Evolutionary conservation across 1,140 invertebrate species (phyloP).

Genomic region (Lysiphlebus fabarum): DNA sequence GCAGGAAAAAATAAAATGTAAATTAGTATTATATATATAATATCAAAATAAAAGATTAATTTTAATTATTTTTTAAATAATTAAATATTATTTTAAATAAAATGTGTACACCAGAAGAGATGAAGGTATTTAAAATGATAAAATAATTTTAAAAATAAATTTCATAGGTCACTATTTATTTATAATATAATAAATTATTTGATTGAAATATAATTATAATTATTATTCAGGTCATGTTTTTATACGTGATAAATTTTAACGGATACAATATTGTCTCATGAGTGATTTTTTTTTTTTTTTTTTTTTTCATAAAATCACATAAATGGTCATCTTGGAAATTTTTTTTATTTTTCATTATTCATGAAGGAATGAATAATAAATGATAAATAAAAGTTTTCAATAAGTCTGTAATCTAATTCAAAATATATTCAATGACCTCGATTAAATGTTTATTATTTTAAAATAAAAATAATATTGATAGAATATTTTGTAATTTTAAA

Average conservation of each 20-base stretch:
- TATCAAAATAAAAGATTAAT: background rate
- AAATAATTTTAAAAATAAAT: too few relatives aligned
- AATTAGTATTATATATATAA: background rate
- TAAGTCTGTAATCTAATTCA: too few relatives aligned
- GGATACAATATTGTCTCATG: too few relatives aligned
- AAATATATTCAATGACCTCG: too few relatives aligned
- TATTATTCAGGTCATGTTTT: too few relatives aligned
- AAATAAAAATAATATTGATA: background rate
- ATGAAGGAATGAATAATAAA: background rate
- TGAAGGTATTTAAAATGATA: constrained; percentile 41
- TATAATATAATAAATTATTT: too few relatives aligned
- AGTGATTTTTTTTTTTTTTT: too few relatives aligned
- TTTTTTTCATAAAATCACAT: background rate
- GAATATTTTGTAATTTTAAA: background rate
- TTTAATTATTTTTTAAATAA: background rate
- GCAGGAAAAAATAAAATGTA: background rate
- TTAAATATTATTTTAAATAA: background rate
- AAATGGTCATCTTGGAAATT: background rate
- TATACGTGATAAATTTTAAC: too few relatives aligned
- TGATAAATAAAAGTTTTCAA: too few relatives aligned
- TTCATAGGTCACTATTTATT: too few relatives aligned
- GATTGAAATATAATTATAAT: too few relatives aligned
- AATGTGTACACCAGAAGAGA: constrained; percentile 55
- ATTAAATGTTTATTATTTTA: too few relatives aligned
- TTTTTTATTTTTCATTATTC: background rate